Base-by-base conservation (phyloP, 2,888 invertebrate genomes). In the Dryadula phaetusa region DNA sequence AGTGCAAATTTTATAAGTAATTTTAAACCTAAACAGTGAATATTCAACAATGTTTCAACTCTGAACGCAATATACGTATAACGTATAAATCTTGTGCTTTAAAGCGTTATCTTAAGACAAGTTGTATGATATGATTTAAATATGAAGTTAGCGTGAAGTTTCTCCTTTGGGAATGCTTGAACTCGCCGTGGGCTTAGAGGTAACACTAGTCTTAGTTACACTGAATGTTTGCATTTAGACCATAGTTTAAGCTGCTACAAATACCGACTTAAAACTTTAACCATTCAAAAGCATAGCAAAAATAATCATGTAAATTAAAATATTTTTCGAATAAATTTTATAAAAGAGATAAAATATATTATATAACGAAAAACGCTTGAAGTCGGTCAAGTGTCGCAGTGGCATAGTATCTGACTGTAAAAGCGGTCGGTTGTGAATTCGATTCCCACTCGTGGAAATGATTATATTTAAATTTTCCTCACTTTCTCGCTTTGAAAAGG, bases 101-200 rank as follows among this genome's bases (percentile, higher is more conserved):
- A 62, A 28, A 64, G 32, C 54, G 66, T 69, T 70, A 66, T 62
- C 70, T 47, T 22, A 25, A 44, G 49, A 37, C 69, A 62, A 64
- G 66, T 70, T 70, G 40, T 56, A 46, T 64, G 66, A 66, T 66
- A 69, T 69, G 69, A 71, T 71, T 69, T 69, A 62, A 71, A 71
- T 71, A 69, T 67, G 58, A 60, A 69, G 66, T 62, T 67, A 67
- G 42, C 46, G 53, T 69, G 67, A 74, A 74, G 72, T 74, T 71
- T 67, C 65, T 70, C 70, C 46, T 54, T 40, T 42, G 61, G 62
- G 70, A 58, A 62, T 56, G 62, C 63, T 68, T 60, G 60, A 68
- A 66, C 53, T 56, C 66, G 56, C 70, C 54, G 34, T 49, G 63
- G 69, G 69, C 69, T 70, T 64, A 64, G 66, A 60, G 49, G 42